These are phyloP conservation scores for Kryptolebias ocellatus DNA, from an alignment of 2,797 vertebrate genomes.

Conservation along the genomic window DNA sequence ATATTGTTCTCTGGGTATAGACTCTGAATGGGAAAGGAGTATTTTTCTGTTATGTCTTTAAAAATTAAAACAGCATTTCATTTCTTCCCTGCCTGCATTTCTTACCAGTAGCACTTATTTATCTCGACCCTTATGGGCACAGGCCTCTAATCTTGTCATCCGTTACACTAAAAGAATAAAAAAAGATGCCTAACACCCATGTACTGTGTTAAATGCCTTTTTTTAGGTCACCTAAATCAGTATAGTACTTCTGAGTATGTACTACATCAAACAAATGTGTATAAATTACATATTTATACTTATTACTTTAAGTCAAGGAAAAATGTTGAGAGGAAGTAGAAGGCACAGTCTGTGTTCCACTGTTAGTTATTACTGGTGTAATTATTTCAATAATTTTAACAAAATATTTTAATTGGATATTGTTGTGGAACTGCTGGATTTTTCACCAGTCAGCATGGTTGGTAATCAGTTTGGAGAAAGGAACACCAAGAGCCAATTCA, in stretches of 20 bases:
- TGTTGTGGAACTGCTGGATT: too few relatives aligned
- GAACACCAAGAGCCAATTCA: too few relatives aligned
- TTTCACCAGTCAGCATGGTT: too few relatives aligned
- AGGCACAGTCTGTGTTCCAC: background rate
- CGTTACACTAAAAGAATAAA: background rate
- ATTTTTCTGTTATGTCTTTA: background rate
- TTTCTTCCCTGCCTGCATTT: background rate
- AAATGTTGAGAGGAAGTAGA: background rate
- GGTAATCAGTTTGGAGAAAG: too few relatives aligned
- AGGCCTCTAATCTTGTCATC: slow-evolving; percentile 19
- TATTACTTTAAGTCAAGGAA: background rate
- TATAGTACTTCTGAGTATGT: background rate
- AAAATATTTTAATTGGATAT: background rate
- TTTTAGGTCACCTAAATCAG: background rate
- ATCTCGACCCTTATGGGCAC: slow-evolving; percentile 14
- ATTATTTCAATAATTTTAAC: background rate
- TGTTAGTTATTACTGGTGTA: background rate
- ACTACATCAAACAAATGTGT: background rate
- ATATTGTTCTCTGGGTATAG: background rate
- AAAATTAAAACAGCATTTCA: slow-evolving; percentile 10
- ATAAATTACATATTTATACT: too few relatives aligned
- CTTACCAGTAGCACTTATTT: background rate
- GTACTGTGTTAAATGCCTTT: too few relatives aligned
- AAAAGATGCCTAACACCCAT: too few relatives aligned
- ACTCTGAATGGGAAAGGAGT: background rate